Base-by-base conservation (phyloP, 1,140 invertebrate genomes). In the Spodoptera litura region DNA sequence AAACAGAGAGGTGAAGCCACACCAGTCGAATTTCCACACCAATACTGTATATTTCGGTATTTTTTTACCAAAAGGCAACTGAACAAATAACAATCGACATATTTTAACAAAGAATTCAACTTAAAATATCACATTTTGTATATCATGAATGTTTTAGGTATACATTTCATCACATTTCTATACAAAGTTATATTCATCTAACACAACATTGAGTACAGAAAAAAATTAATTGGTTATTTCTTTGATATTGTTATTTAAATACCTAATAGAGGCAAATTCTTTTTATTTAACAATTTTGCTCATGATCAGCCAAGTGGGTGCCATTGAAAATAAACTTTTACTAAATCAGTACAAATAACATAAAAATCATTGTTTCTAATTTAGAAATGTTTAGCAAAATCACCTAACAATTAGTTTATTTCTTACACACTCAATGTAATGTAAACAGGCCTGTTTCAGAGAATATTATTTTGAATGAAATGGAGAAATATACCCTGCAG, bases 61-160 rank as follows among this genome's bases (percentile, higher is more conserved):
- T 44, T 61, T 73, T 53, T 49, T 44, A 52, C 25, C n/a, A 64
- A 53, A 52, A 35, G 58, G 51, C 73, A 75, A 75, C 73, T 75
- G 73, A 75, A 52, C 73, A 75, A 75, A 75, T 53, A 73, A 73
- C 71, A 73, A 73, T 59, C 25, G n/a, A 61, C 71, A 73, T 49
- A 59, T 51, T 73, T 77, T 55, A 56, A 76, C 73, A 76, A 68
- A 78, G 62, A 68, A 38, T 72, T 78, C 56, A 78, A 74, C 56
- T 74, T 58, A 73, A 64, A 76, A 61, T 78, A 79, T 71, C 59
- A 82, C 68, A 78, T 78, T 78, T 44, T 72, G 25, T 77, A 74
- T 61, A 73, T 73, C 52, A 71, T 71, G 51, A 71, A 71, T 55
- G 64, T 68, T 68, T 55, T 8, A 44, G 61, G 61, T 44, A 20